These are phyloP conservation scores for Phallusia fumigata DNA, from an alignment of 23 tunicate species.

Conservation along the genomic window DNA sequence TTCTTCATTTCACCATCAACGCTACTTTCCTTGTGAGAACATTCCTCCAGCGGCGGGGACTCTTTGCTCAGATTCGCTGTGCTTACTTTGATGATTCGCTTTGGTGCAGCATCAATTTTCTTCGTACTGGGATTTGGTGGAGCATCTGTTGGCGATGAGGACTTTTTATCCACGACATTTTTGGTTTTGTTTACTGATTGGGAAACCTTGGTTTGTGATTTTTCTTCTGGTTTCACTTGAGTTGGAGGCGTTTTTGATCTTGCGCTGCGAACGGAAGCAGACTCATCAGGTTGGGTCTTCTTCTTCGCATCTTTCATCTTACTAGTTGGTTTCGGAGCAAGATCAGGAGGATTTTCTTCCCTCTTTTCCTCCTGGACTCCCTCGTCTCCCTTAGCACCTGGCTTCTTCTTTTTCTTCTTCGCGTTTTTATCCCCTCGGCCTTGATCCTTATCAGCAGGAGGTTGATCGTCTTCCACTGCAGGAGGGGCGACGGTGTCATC, in stretches of 20 bases:
- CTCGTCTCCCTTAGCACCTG: slow-evolving; percentile 18
- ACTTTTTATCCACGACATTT: not conserved
- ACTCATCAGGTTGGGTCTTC: not conserved
- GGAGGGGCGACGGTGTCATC: not conserved
- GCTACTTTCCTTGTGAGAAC: not conserved
- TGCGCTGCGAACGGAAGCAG: not conserved
- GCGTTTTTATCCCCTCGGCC: slow-evolving; percentile 8
- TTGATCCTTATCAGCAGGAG: not conserved
- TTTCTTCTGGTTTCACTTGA: not conserved
- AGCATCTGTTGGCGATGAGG: not conserved
- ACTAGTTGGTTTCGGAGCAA: not conserved
- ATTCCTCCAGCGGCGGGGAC: not conserved
- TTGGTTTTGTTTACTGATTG: not conserved
- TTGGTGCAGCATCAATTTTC: not conserved
- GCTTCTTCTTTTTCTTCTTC: slow-evolving; percentile 52
- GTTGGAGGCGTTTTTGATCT: not conserved
- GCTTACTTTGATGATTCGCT: not conserved
- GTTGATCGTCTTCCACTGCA: not conserved
- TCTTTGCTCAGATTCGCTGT: not conserved
- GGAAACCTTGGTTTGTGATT: not conserved
- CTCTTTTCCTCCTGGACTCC: not conserved
- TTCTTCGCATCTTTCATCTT: slow-evolving; percentile 14
- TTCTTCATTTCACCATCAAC: not conserved
- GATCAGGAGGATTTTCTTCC: not conserved
- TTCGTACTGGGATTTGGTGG: not conserved